A percentile compares a stretch with the other conserved stretches of the same genome.
These are phyloP conservation scores for Hycleus cichorii DNA, from an alignment of 1,140 invertebrate species.

Conservation along the genomic window DNA sequence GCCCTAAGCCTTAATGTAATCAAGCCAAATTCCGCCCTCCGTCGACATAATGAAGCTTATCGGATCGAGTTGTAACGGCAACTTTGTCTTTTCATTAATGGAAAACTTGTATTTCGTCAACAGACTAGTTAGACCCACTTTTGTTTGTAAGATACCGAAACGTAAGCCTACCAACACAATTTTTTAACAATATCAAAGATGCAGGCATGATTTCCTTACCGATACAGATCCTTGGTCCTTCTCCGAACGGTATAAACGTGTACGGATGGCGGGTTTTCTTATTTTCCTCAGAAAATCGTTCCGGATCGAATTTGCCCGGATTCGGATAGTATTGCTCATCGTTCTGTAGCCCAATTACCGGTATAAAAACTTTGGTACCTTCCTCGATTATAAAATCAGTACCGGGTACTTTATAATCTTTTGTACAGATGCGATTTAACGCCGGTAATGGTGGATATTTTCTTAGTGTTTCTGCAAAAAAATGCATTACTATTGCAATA, in stretches of 20 bases:
- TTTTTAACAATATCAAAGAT: neutral
- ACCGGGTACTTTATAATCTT: conserved; percentile 40
- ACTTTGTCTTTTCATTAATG: conserved; percentile 11
- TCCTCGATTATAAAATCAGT: conserved; percentile 40
- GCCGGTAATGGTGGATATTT: conserved; percentile 47
- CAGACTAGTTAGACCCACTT: conserved; percentile 29
- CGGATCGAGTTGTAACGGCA: conserved; percentile 13
- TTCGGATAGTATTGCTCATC: conserved; percentile 54
- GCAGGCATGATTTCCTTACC: conserved; percentile 22
- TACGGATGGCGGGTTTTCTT: conserved; percentile 35
- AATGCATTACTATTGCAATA: neutral
- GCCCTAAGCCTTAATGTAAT: neutral
- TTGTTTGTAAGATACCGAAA: conserved; percentile 33
- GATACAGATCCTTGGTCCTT: conserved; percentile 51
- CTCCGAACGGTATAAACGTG: conserved; percentile 51
- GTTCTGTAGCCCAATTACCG: conserved; percentile 41
- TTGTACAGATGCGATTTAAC: conserved; percentile 40
- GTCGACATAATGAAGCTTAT: conserved; percentile 10
- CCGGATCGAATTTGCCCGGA: conserved; percentile 56
- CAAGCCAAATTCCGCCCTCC: conserved; percentile 16
- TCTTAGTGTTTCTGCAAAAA: conserved; percentile 44
- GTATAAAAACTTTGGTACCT: conserved; percentile 42
- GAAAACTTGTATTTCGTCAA: conserved; percentile 21
- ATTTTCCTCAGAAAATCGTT: conserved; percentile 50
- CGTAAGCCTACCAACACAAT: conserved; percentile 17